Percentiles rank a stretch among this genome's conserved stretches.
Conservation (phyloP, 1,140 invertebrate genomes). For the Apis florea region DNA sequence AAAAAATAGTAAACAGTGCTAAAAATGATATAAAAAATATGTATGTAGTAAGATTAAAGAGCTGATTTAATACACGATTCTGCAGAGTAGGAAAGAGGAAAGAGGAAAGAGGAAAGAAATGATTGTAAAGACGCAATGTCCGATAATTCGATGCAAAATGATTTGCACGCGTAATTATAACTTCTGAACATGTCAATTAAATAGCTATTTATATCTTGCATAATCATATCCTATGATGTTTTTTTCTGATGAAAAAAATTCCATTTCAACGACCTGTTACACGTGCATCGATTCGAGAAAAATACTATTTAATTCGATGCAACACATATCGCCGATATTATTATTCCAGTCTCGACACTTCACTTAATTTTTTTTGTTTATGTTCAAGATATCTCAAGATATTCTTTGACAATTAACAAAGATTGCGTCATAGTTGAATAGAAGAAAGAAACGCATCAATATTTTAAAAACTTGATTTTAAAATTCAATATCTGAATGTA, state of each 20-base stretch:
- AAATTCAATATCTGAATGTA: background rate
- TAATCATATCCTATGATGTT: constrained; percentile 70
- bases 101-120: background rate
- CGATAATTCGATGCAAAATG: constrained; percentile 54
- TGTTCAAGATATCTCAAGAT: background rate
- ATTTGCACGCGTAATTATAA: constrained; percentile 56
- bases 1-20: too few relatives aligned
- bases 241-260: constrained; percentile 69
- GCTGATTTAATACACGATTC: background rate
- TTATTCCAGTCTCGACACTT: background rate
- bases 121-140: background rate
- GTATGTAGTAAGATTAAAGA: background rate
- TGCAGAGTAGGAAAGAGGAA: background rate
- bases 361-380: background rate
- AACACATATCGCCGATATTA: background rate
- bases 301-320: background rate
- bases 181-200: constrained; percentile 63
- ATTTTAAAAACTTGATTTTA: too few relatives aligned
- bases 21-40: background rate
- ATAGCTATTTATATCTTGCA: constrained; percentile 71
- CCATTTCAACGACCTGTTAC: constrained; percentile 63
- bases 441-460: too few relatives aligned
- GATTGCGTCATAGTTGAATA: too few relatives aligned
- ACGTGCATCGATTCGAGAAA: constrained; percentile 9
- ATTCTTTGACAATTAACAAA: background rate